Conservation (phyloP, 2,113 vertebrate genomes). For the Psilopogon haemacephalus region DNA sequence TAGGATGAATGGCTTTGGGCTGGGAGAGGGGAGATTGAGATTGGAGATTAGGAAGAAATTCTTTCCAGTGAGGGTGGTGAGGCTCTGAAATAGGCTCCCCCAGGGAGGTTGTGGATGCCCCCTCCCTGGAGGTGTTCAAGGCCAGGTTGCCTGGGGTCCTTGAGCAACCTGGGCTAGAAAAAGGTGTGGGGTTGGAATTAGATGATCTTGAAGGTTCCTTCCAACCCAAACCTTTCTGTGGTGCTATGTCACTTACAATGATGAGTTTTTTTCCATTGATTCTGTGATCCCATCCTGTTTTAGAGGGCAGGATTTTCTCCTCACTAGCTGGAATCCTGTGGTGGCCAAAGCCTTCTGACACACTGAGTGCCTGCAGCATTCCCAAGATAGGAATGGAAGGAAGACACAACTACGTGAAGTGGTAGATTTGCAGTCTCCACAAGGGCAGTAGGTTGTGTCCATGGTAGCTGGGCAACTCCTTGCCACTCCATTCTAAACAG, state of each 20-base stretch:
- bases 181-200: no score
- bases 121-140: no score
- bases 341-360: not conserved
- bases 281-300: not conserved
- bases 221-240: no score
- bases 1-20: no score
- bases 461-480: not conserved
- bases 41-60: no score
- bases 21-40: no score
- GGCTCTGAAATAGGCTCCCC: no score
- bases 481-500: not conserved
- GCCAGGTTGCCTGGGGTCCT: no score
- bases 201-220: no score
- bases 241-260: fast-evolving
- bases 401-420: fast-evolving
- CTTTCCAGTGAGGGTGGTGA: no score
- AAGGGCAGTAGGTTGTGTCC: not conserved
- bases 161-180: no score
- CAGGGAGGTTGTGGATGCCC: no score
- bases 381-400: not conserved
- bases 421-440: not conserved
- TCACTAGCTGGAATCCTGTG: not conserved
- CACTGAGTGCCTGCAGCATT: not conserved
- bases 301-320: not conserved
- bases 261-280: not conserved